Percentiles rank a stretch among this genome's conserved stretches.
phyloP scores from a whole-genome alignment of 2,888 invertebrate species.

The Hololepta plana region DNA sequence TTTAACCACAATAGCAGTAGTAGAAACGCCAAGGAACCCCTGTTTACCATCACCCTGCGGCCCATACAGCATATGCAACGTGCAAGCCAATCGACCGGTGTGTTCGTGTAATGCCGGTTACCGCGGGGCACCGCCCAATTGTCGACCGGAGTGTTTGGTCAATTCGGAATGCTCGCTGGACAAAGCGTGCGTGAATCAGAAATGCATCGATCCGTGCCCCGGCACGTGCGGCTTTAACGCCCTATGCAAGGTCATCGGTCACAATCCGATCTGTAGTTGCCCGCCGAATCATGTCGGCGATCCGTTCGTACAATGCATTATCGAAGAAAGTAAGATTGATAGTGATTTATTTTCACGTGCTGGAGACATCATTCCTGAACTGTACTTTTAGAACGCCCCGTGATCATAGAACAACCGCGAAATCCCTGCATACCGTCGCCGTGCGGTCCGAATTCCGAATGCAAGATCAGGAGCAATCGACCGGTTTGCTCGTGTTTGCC shows the following conservation, averaged over 20 bases:
- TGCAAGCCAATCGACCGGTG: conserved; percentile 50
- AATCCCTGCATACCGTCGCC: conserved; percentile 55
- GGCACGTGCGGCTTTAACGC: conserved; percentile 63
- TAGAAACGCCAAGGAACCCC: conserved; percentile 37
- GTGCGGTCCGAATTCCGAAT: conserved; percentile 61
- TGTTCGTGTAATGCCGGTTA: conserved; percentile 59
- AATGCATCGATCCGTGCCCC: conserved; percentile 60
- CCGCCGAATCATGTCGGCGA: conserved; percentile 50
- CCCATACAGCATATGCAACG: conserved; percentile 57
- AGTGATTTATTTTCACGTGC: neutral
- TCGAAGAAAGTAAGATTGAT: conserved; percentile 39
- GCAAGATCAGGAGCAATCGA: conserved; percentile 44
- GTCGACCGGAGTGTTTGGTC: conserved; percentile 60
- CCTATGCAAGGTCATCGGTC: conserved; percentile 59
- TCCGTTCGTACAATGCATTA: conserved; percentile 53
- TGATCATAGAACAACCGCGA: conserved; percentile 12
- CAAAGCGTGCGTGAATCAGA: conserved; percentile 58
- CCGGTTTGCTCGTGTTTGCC: conserved; percentile 58
- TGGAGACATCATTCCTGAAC: conserved; percentile 9
- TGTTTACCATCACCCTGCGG: conserved; percentile 66
- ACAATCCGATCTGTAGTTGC: conserved; percentile 66
- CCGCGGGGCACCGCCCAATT: conserved; percentile 57
- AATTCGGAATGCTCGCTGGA: conserved; percentile 61
- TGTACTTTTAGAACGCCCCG: conserved; percentile 20
- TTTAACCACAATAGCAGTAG: conserved; percentile 13